These are phyloP conservation scores for Tichodroma muraria DNA, from an alignment of 2,113 vertebrate genomes.

Conservation along the genomic window DNA sequence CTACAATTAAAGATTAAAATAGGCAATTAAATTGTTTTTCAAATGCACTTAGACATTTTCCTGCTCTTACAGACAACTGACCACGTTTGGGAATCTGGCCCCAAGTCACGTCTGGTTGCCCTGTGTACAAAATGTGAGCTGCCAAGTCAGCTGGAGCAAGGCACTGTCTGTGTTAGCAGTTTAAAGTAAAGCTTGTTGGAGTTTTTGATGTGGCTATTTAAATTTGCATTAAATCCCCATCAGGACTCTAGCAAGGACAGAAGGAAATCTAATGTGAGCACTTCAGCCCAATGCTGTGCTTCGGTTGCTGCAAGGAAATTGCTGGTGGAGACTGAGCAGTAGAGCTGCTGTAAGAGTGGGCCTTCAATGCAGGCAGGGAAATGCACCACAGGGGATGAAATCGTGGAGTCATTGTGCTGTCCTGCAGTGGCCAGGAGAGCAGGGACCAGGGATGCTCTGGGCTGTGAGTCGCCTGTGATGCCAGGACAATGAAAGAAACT, in stretches of 20 bases:
- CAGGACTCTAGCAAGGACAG: background rate
- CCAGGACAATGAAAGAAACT: background rate
- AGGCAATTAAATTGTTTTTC: background rate
- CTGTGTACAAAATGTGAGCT: background rate
- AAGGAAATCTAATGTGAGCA: background rate
- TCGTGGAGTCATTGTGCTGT: rapidly evolving
- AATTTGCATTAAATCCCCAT: background rate
- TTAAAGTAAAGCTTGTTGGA: background rate
- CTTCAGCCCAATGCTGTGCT: background rate
- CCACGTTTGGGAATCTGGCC: background rate
- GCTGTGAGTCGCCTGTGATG: rapidly evolving
- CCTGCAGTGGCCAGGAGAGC: background rate
- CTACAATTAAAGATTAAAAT: background rate
- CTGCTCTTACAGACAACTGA: background rate
- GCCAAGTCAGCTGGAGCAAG: background rate
- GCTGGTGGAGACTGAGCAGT: background rate
- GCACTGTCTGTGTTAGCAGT: background rate
- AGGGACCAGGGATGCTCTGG: background rate
- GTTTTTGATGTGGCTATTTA: background rate
- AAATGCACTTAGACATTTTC: background rate
- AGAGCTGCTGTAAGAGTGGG: rapidly evolving
- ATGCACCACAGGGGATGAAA: background rate
- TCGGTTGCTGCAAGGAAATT: background rate
- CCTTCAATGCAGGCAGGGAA: background rate
- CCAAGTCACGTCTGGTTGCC: background rate